phyloP scores from a whole-genome alignment of 1,140 invertebrate genomes.

The Calliphora vicina region DNA sequence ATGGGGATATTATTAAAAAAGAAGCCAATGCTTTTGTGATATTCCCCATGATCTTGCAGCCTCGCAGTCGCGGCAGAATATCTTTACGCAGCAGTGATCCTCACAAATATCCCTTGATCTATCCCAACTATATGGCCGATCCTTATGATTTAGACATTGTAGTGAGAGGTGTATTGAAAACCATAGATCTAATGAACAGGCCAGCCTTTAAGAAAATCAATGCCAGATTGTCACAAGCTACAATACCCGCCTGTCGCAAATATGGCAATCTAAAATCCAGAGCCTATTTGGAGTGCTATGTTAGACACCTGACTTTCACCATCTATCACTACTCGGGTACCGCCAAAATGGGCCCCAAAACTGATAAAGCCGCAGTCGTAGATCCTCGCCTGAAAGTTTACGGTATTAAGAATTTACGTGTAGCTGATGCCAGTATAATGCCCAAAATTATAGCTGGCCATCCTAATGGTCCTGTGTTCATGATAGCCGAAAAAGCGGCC shows the following conservation, averaged over 20 bases:
- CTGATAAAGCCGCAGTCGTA: constrained; percentile 75
- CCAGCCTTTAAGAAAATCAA: constrained; percentile 69
- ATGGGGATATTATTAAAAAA: constrained; percentile 64
- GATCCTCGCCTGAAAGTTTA: constrained; percentile 74
- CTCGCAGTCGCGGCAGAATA: constrained; percentile 78
- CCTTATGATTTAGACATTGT: constrained; percentile 72
- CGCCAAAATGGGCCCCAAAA: constrained; percentile 82
- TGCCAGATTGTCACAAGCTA: constrained; percentile 69
- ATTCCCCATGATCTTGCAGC: constrained; percentile 75
- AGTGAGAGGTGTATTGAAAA: constrained; percentile 70
- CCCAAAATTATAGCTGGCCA: constrained; percentile 70
- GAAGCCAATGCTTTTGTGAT: constrained; percentile 69
- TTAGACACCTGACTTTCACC: constrained; percentile 72
- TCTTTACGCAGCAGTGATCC: constrained; percentile 75
- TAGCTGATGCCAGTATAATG: constrained; percentile 80
- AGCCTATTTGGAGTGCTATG: constrained; percentile 78
- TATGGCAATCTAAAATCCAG: constrained; percentile 72
- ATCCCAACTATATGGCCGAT: constrained; percentile 78
- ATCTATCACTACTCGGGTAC: constrained; percentile 83
- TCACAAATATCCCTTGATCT: constrained; percentile 78
- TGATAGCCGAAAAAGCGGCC: constrained; percentile 77
- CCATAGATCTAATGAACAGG: constrained; percentile 69
- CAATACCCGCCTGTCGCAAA: constrained; percentile 71
- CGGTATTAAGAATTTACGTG: constrained; percentile 73
- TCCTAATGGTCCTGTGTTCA: constrained; percentile 71